A percentile compares a stretch with the other conserved stretches of the same genome.
Conservation (phyloP, 2,888 invertebrate species). For the Zygothrica quintamaculata region DNA sequence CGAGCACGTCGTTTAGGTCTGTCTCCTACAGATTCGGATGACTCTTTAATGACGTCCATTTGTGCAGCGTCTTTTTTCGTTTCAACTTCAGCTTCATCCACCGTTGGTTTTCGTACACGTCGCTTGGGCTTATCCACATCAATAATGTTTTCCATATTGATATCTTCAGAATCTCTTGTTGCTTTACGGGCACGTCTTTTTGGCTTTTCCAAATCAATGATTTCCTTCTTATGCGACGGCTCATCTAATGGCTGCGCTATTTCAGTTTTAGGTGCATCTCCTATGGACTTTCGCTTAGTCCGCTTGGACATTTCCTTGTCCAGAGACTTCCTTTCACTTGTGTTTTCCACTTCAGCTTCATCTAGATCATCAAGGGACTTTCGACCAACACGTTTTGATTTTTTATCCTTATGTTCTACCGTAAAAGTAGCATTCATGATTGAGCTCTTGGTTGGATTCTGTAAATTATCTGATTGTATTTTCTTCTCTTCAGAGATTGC, state of each 20-base stretch:
- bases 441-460: background rate
- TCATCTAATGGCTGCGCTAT: background rate
- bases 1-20: constrained; percentile 29
- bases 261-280: background rate
- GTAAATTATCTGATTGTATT: background rate
- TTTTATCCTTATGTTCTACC: background rate
- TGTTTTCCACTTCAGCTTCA: background rate
- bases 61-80: background rate
- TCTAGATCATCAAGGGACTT: constrained; percentile 1
- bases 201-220: background rate
- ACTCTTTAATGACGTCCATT: background rate
- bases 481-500: background rate
- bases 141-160: no score
- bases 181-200: constrained; percentile 15
- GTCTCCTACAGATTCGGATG: constrained; percentile 9
- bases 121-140: constrained; percentile 27
- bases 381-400: background rate
- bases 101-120: constrained; percentile 32
- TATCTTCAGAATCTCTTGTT: constrained; percentile 2
- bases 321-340: background rate
- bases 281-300: constrained; percentile 5
- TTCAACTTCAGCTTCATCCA: constrained; percentile 20
- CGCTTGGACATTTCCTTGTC: constrained; percentile 11
- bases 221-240: background rate
- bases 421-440: background rate